A percentile compares a stretch with the other conserved stretches of the same genome.
These are phyloP conservation scores for Pelobates cultripes DNA, from an alignment of 2,797 vertebrate species.

Conservation along the genomic window DNA sequence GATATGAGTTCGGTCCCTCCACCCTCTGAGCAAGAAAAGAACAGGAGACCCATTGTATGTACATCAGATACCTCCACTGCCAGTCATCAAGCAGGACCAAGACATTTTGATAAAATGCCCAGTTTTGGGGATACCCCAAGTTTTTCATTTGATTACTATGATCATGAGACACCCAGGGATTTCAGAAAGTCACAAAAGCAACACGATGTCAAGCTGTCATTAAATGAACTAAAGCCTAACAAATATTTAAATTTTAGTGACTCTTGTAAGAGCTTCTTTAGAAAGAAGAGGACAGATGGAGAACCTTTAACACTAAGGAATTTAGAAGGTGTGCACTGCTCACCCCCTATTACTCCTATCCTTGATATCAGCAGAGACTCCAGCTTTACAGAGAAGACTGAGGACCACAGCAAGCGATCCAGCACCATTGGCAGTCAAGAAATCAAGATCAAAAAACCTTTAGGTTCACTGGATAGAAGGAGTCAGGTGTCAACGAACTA, in stretches of 20 bases:
- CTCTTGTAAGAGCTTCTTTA: conserved; percentile 65
- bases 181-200: background rate
- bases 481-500: conserved; percentile 73
- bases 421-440: conserved; percentile 22
- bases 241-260: conserved; percentile 64
- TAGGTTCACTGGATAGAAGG: conserved; percentile 66
- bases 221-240: conserved; percentile 52
- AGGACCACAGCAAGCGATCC: background rate
- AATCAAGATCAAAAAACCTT: conserved; percentile 23
- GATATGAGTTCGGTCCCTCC: conserved; percentile 43
- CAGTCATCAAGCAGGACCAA: background rate
- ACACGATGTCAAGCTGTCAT: conserved; percentile 17
- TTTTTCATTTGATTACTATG: conserved; percentile 48
- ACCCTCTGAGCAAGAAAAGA: conserved; percentile 30
- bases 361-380: conserved; percentile 52
- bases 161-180: conserved; percentile 15
- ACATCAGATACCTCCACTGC: conserved; percentile 14
- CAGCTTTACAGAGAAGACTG: background rate
- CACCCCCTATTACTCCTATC: conserved; percentile 73
- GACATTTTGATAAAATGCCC: conserved; percentile 11
- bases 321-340: conserved; percentile 68
- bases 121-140: conserved; percentile 50
- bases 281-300: conserved; percentile 40
- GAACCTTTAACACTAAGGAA: conserved; percentile 18
- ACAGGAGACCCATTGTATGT: conserved; percentile 23